Evolutionary conservation across 2,888 invertebrate genomes (phyloP).

Genomic region (Hanleya hanleyi): DNA sequence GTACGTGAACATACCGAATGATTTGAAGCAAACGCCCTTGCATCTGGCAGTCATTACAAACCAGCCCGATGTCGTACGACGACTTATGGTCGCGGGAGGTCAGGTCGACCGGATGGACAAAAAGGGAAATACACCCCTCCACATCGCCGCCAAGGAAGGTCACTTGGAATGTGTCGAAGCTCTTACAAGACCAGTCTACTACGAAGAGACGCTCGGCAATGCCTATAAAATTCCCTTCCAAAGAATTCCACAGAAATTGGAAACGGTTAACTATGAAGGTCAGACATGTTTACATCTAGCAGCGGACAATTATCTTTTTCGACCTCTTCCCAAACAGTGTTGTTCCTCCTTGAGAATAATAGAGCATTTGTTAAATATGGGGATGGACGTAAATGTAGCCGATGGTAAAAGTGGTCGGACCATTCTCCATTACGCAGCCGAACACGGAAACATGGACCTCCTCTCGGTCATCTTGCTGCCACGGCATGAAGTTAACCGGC

Average conservation of each 20-base stretch:
- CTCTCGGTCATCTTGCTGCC: conserved; percentile 75
- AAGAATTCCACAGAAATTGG: conserved; percentile 78
- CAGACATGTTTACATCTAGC: conserved; percentile 91
- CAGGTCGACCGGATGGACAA: conserved; percentile 79
- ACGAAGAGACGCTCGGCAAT: conserved; percentile 68
- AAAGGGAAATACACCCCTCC: conserved; percentile 89
- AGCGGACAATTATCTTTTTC: conserved; percentile 82
- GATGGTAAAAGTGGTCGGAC: conserved; percentile 64
- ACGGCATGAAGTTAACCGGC: too few species aligned
- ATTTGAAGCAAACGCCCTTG: conserved; percentile 84
- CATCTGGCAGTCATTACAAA: conserved; percentile 88
- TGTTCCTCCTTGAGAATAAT: conserved; percentile 76
- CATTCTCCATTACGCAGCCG: conserved; percentile 60
- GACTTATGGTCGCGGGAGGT: conserved; percentile 88
- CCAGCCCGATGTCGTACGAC: conserved; percentile 83
- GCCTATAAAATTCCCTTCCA: conserved; percentile 74
- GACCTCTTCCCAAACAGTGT: conserved; percentile 58
- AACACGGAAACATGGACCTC: conserved; percentile 19
- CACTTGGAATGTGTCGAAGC: conserved; percentile 83
- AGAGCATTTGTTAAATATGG: conserved; percentile 82
- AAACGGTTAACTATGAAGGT: conserved; percentile 88
- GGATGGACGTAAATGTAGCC: conserved; percentile 88
- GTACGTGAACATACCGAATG: conserved; percentile 86
- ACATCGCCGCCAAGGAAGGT: conserved; percentile 84
- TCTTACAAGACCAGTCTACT: conserved; percentile 76